Base-by-base conservation (phyloP, 2,888 invertebrate species). In the Biston betularia region DNA sequence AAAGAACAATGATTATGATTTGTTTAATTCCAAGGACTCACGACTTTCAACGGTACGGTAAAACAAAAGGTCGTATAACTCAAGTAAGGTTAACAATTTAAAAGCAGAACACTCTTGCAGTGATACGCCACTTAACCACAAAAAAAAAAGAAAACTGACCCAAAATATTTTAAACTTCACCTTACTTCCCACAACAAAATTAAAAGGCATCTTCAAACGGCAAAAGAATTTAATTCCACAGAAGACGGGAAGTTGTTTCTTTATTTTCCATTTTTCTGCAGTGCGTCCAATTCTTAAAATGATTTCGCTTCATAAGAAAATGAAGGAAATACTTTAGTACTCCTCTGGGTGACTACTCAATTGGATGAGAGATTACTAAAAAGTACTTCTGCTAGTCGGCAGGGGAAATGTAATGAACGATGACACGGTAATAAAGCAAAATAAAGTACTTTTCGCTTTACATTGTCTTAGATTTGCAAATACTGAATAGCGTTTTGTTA, bases 161-260 rank as follows among this genome's bases (percentile, higher is more conserved):
- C 33, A 49, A 65, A 60, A 54, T n/a, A 65, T 11, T 60, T 44
- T 54, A 59, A 65, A 55, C 55, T 49, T 42, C 49, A 58, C 58
- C 49, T 49, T 58, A 12, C 45, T 35, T 44, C 44, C 10, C 52
- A 49, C 54, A 60, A 49, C 45, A 48, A 60, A 57, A 68, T 62
- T 65, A 62, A 61, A 65, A 62, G 24, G 55, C 59, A 48, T 54
- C 61, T 61, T 64, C 60, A 65, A 63, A 65, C 45, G 52, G 63
- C 59, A 65, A 65, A 68, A 60, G 63, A 69, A 65, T 60, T 69
- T 63, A 63, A 65, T 65, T 69, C 65, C 65, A 42, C 60, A 50
- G 56, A 65, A 65, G 65, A 63, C 65, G 50, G 14, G 35, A 53
- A 55, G 61, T 61, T 66, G 53, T 63, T 66, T 62, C 66, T 54